Conservation (phyloP, 2,797 vertebrate genomes). For the Glyptemys insculpta region DNA sequence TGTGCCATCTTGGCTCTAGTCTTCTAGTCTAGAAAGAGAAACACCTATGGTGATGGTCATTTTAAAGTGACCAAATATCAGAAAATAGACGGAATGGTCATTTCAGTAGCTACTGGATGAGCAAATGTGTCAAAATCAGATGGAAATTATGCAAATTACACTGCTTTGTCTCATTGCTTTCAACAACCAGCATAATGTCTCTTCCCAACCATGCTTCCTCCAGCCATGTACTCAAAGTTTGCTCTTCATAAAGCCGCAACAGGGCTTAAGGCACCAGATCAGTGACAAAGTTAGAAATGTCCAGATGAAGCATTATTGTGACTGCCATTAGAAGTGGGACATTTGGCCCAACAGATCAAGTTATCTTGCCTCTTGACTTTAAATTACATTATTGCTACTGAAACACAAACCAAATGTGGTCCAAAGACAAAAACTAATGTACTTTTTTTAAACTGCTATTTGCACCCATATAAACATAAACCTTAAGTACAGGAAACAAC, state of each 20-base stretch:
- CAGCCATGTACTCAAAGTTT: not conserved
- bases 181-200: not conserved
- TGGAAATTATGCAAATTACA: slow-evolving; percentile 16
- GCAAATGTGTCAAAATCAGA: not conserved
- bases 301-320: not conserved
- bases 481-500: not conserved
- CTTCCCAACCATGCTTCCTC: not conserved
- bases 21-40: not conserved
- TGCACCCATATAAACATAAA: not conserved
- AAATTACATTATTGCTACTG: not conserved
- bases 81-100: not conserved
- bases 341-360: not conserved
- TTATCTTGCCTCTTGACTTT: not conserved
- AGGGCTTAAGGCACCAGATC: not conserved
- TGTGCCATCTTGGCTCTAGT: slow-evolving; percentile 31
- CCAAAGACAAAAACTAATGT: not conserved
- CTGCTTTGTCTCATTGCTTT: not conserved
- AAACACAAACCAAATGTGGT: not conserved
- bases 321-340: not conserved
- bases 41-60: not conserved
- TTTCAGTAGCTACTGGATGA: slow-evolving; percentile 7
- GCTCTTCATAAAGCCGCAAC: not conserved
- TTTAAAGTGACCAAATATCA: not conserved
- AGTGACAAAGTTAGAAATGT: not conserved
- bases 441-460: not conserved